Conservation (phyloP, 1,140 invertebrate species). For the Phortica variegata region DNA sequence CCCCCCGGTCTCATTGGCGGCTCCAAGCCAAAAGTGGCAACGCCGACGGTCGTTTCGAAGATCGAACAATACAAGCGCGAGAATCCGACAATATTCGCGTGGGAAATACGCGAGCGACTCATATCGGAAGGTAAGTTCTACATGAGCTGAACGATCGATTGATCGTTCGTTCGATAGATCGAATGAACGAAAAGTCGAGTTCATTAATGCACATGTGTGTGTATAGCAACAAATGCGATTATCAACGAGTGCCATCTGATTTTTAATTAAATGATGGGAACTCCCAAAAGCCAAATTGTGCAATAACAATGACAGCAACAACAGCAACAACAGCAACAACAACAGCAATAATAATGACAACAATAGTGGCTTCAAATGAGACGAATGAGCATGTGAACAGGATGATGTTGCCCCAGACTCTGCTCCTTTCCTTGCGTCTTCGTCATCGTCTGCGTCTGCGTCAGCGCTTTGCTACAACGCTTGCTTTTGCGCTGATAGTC, state of each 20-base stretch:
- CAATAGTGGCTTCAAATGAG: too few species aligned
- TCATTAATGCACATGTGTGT: not conserved
- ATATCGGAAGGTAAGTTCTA: slow-evolving; percentile 83
- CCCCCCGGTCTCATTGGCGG: slow-evolving; percentile 96
- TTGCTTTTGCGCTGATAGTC: too few species aligned
- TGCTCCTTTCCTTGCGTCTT: too few species aligned
- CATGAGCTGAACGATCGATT: slow-evolving; percentile 6
- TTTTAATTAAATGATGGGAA: slow-evolving; percentile 51
- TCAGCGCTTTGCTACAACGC: too few species aligned
- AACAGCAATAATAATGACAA: too few species aligned
- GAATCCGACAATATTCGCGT: slow-evolving; percentile 96
- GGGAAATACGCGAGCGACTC: slow-evolving; percentile 91
- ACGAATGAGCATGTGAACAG: too few species aligned
- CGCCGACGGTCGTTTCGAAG: slow-evolving; percentile 91
- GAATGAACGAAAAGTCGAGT: not conserved
- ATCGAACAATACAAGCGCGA: slow-evolving; percentile 96
- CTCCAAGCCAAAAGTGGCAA: slow-evolving; percentile 98
- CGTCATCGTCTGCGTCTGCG: too few species aligned
- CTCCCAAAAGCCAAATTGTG: slow-evolving; percentile 49
- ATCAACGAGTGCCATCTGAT: too few species aligned
- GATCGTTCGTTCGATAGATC: slow-evolving; percentile 2
- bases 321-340: too few species aligned
- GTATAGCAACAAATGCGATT: too few species aligned
- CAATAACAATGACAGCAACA: slow-evolving; percentile 3
- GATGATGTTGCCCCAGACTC: too few species aligned